A percentile compares a stretch with the other conserved stretches of the same genome.
phyloP scores from a whole-genome alignment of 1,140 invertebrate species.

The Aphaenogaster ashmeadi region DNA sequence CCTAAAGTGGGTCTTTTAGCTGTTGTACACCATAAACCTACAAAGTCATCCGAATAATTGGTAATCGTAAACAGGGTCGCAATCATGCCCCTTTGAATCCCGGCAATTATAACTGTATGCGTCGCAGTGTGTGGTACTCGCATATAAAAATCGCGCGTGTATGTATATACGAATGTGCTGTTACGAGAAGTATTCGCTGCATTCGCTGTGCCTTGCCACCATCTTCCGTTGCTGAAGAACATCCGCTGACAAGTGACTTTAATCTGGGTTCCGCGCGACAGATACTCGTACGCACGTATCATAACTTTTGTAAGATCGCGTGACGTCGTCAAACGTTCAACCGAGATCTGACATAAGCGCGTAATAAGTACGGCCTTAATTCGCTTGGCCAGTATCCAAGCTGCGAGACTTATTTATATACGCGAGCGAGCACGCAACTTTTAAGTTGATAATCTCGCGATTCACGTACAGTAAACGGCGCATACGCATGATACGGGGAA shows the following conservation, averaged over 20 bases:
- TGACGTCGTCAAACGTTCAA: background rate
- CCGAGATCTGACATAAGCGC: slow-evolving; percentile 4
- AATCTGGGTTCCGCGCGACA: background rate
- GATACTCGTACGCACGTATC: slow-evolving; percentile 1
- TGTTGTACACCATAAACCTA: background rate
- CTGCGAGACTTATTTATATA: background rate
- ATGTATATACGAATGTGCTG: background rate
- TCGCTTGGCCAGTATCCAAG: background rate
- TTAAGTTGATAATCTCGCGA: slow-evolving; percentile 24
- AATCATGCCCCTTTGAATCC: slow-evolving; percentile 66
- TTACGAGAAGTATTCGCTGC: background rate
- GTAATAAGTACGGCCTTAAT: slow-evolving; percentile 2
- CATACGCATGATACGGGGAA: background rate
- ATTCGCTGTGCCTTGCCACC: background rate
- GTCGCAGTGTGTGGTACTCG: background rate
- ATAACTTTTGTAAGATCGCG: background rate
- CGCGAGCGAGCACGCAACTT: background rate
- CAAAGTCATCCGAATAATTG: slow-evolving; percentile 69
- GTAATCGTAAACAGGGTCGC: slow-evolving; percentile 73
- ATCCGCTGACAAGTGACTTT: slow-evolving; percentile 50
- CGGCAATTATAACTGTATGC: slow-evolving; percentile 76
- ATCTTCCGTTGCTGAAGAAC: slow-evolving; percentile 10
- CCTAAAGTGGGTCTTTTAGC: background rate
- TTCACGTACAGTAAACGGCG: slow-evolving; percentile 6
- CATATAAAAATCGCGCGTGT: background rate